Evolutionary conservation across 2,888 invertebrate species (phyloP), one percentile per base, ranked within the genome.

Genomic region (Microchrysa polita): DNA sequence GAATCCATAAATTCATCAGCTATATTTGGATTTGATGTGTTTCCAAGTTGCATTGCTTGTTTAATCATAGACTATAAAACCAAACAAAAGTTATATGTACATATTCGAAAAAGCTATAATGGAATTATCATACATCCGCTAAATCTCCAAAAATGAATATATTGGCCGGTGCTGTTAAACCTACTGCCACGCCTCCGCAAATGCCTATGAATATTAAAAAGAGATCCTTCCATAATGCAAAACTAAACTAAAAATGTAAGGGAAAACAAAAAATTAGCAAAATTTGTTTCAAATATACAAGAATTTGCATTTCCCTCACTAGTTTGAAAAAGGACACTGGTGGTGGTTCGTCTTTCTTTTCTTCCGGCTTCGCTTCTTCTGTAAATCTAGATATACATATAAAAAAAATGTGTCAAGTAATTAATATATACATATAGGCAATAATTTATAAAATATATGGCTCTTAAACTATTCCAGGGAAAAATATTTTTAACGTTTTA

Each of bases 101-200:
- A 34, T 34, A 7, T 34, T 34, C 16, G 16, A 48, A 12, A n/a
- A 48, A 34, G 27, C n/a, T n/a, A n/a, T n/a, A 34, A 34, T 2
- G 27, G 27, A 7, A 7, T n/a, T 14, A 75, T n/a, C 84, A 80
- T 48, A 92, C 90, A 86, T 93, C 90, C 44, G 88, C 86, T 9
- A 93, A 82, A 71, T 86, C 83, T 1, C 93, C 91, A 80, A 92
- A 90, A 22, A 93, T 86, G 9, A 90, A 83, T 14, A 90, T 90
- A 83, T 92, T 92, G 1, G 90, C 79, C 0, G 93, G 93, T 61
- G 91, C 88, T 40, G 89, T 87, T 5, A 88, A 81, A 0, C 92
- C 93, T 0, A 90, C 89, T 22, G 85, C 82, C 1, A 90, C 78
- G 0, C 90, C 88, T 72, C 86, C 86, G 67, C 90, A 16, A 5